A percentile compares a stretch with the other conserved stretches of the same genome.
phyloP scores from a whole-genome alignment of 2,113 vertebrate species.

The Pseudopodoces humilis region DNA sequence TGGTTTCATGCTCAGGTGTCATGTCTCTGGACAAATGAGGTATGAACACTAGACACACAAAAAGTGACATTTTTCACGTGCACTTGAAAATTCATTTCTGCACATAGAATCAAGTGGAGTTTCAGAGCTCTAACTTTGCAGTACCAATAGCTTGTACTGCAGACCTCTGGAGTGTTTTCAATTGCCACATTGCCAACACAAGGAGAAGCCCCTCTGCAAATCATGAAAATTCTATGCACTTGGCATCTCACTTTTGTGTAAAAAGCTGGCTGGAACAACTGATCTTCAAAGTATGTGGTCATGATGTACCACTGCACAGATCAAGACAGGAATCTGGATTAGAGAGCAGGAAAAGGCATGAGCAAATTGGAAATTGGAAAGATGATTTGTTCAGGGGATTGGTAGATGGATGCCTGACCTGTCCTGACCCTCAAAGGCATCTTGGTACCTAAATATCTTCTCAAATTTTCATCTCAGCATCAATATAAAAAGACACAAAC shows the following conservation, averaged over 20 bases:
- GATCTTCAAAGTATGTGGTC: neutral
- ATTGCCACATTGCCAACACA: neutral
- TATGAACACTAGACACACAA: neutral
- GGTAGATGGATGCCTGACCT: fast-evolving
- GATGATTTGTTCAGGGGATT: neutral
- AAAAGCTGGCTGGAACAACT: neutral
- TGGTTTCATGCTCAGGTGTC: neutral
- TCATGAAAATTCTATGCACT: neutral
- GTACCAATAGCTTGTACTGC: neutral
- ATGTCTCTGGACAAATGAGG: neutral
- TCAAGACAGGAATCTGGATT: neutral
- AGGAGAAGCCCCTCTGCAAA: neutral
- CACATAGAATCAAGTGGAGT: neutral
- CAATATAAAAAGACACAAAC: neutral
- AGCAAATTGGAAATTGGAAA: neutral
- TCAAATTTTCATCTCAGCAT: neutral
- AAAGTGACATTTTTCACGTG: neutral
- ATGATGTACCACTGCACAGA: neutral
- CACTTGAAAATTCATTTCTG: neutral
- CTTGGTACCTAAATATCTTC: neutral
- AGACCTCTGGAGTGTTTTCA: neutral
- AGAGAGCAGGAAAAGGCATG: neutral
- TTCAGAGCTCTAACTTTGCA: neutral
- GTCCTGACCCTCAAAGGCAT: neutral
- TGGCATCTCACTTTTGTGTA: neutral